Evolutionary conservation across 2,888 invertebrate species (phyloP).

Genomic region (Alsophila aescularia): DNA sequence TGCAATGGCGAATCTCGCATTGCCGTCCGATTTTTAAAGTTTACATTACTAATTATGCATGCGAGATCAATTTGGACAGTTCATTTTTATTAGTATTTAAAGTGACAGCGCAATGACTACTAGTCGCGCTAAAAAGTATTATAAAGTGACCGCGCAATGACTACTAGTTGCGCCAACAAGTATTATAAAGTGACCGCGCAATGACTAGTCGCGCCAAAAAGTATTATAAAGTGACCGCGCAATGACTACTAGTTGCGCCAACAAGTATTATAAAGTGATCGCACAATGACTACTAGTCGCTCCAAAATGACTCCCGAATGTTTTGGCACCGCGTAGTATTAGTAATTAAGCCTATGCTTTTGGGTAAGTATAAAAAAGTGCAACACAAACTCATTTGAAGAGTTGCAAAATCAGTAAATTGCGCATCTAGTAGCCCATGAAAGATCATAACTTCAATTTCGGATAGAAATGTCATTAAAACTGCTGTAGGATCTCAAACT

Average conservation of each 20-base stretch:
- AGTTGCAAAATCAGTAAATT: background rate
- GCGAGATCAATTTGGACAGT: conserved; percentile 34
- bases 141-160: background rate
- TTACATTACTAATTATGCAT: conserved; percentile 48
- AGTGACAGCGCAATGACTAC: background rate
- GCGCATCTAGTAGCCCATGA: conserved; percentile 1
- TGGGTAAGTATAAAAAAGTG: too few species aligned
- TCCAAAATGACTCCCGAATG: too few species aligned
- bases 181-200: background rate
- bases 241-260: background rate
- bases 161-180: background rate
- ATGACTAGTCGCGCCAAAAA: background rate
- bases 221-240: background rate
- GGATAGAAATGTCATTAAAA: conserved; percentile 17
- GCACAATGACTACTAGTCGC: background rate
- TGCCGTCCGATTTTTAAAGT: conserved; percentile 29
- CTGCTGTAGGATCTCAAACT: background rate
- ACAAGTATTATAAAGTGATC: background rate
- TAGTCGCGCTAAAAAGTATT: background rate
- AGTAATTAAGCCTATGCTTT: too few species aligned
- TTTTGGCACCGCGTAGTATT: too few species aligned
- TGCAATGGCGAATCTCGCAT: conserved; percentile 46
- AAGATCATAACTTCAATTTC: background rate
- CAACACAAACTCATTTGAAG: background rate
- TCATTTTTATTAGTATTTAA: background rate